Evolutionary conservation across 2,113 vertebrate genomes (phyloP), one percentile per base, ranked within the genome.

Genomic region (Acrocephalus arundinaceus): DNA sequence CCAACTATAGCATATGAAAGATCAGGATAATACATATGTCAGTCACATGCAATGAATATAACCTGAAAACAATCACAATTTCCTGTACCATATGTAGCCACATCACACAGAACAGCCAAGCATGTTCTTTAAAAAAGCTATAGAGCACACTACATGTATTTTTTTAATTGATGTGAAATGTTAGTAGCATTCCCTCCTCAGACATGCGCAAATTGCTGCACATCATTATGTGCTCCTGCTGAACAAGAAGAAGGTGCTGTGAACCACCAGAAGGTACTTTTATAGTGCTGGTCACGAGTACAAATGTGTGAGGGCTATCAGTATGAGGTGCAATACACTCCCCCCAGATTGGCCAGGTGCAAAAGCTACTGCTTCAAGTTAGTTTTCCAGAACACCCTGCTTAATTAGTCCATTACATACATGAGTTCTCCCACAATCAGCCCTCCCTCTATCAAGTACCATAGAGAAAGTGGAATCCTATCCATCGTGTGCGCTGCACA

Each of bases 221-320:
- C 46, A 41, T 15, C 30, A 21, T n/a, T 13, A 21, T 0, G 1
- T 35, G 45, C 20, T 80, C 61, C 57, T 37, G 77, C 62, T 58
- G 66, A 91, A 48, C 8, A 78, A 41, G 51, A 6, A 70, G 48
- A 78, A 94, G 43, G n/a, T 45, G 43, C 59, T 51, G 39, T 27
- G 57, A 83, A 66, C 14, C 72, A 75, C 67, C 28, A 33, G 4
- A 41, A 73, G 16, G 28, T 25, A 35, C 51, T 28, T 63, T 39
- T 35, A n/a, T 0, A 80, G 58, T 0, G 1, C 5, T 45, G 41
- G 30, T 35, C 58, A 28, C 1, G 1, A 45, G 54, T 18, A 55
- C 15, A 30, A 79, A 76, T 2, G 22, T 1, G 7, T 3, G 5
- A 85, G n/a, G 24, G 28, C 45, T 43, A 23, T 37, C 28, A 65